Evolutionary conservation across 2,888 invertebrate genomes (phyloP), one percentile per base, ranked within the genome.

Genomic region (Papilio protenor): DNA sequence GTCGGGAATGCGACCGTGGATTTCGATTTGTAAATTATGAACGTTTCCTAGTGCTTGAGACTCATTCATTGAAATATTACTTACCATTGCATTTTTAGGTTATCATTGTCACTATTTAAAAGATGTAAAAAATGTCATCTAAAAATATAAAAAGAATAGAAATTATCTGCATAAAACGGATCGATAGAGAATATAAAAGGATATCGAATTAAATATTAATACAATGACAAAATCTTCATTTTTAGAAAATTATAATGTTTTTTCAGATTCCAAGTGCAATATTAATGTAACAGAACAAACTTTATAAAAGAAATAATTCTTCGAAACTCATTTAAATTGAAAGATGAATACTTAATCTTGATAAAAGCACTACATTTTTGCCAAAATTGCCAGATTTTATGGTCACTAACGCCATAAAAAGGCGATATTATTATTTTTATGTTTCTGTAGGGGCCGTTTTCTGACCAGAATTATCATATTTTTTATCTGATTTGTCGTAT

Each of bases 311-410:
- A 40, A 66, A 66, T 40, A 18, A 40, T 66, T 66, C 23, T 1
- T 18, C 12, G 23, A 21, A 49, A 49, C 5, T 23, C 6, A 70
- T 70, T 70, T 40, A 49, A 70, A 70, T 23, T 23, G 23, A 40
- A 11, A 10, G 49, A 2, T 1, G 14, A 21, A 12, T 5, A 21
- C 5, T 70, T 70, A 3, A 49, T 70, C 70, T 49, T 72, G 72
- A 77, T 77, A 64, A 77, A 40, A 73, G 55, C 18, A 64, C 73
- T 73, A 52, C 45, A 45, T 16, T 21, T 59, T 64, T 64, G 55
- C 64, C 55, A 64, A 64, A 55, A 73, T 64, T 64, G 40, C 66
- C 64, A 64, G 64, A 77, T 73, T 1, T 52, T 61, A 66, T 47
- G 47, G 14, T 23, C 16, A 16, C 16, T 33, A n/a, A 71, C 49